Evolutionary conservation across 2,888 invertebrate genomes (phyloP).

Genomic region (Pogonocherus hispidulus): DNA sequence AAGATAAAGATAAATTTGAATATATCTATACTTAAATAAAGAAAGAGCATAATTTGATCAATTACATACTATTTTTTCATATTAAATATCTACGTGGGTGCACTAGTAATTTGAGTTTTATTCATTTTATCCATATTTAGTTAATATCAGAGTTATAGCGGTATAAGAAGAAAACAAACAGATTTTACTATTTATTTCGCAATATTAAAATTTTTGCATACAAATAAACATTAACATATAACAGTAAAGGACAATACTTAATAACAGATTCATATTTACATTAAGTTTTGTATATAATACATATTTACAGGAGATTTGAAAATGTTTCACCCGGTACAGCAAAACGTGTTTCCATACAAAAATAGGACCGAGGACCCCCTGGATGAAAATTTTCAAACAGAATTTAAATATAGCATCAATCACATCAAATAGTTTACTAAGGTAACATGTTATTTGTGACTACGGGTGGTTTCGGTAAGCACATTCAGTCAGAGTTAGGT

Average conservation of each 20-base stretch:
- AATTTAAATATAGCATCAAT: slow-evolving; percentile 25
- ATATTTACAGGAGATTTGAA: slow-evolving; percentile 19
- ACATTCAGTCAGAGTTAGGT: slow-evolving; percentile 20
- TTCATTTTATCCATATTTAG: no score
- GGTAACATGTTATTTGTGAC: slow-evolving; percentile 17
- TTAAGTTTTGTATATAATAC: slow-evolving; percentile 10
- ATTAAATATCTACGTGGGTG: no score
- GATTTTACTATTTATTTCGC: slow-evolving; percentile 8
- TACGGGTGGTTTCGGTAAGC: slow-evolving; percentile 17
- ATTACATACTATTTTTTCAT: no score
- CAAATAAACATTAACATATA: slow-evolving; percentile 15
- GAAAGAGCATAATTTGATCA: no score
- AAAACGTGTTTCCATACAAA: slow-evolving; percentile 15
- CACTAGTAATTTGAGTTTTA: no score
- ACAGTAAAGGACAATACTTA: slow-evolving; percentile 17
- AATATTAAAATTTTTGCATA: slow-evolving; percentile 25
- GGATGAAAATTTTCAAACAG: slow-evolving; percentile 21
- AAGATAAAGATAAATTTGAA: no score
- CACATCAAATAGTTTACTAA: slow-evolving; percentile 27
- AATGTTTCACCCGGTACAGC: slow-evolving; percentile 14
- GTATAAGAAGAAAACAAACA: background rate
- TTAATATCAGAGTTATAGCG: no score
- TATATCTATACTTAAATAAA: no score
- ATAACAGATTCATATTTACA: slow-evolving; percentile 24
- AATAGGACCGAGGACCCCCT: slow-evolving; percentile 1